A percentile compares a stretch with the other conserved stretches of the same genome.
Conservation (phyloP, 2,888 invertebrate species). For the Carcina quercana region DNA sequence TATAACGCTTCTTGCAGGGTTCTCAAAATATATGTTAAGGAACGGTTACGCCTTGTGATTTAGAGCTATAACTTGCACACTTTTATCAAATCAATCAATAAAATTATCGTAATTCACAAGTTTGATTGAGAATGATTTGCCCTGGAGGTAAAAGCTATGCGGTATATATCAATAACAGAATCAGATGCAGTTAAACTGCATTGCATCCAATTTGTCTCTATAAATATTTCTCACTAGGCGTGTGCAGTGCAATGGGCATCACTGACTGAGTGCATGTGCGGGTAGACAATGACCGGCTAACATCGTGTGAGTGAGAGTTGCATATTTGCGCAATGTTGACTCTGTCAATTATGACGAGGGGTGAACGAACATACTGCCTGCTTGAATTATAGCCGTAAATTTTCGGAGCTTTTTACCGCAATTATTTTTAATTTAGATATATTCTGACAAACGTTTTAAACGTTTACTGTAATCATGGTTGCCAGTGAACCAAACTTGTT, state of each 20-base stretch:
- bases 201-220: slow-evolving; percentile 26
- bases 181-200: slow-evolving; percentile 17
- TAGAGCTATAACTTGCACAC: no score
- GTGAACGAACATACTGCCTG: no score
- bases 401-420: no score
- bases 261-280: slow-evolving; percentile 28
- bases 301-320: slow-evolving; percentile 30
- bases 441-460: no score
- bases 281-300: slow-evolving; percentile 41
- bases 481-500: no score
- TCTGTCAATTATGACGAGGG: slow-evolving; percentile 23
- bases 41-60: no score
- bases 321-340: slow-evolving; percentile 32
- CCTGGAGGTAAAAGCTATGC: slow-evolving; percentile 2
- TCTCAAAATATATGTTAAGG: no score
- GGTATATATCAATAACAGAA: slow-evolving; percentile 11
- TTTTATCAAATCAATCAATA: background rate
- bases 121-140: background rate
- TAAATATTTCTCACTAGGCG: slow-evolving; percentile 19
- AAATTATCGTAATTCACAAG: background rate
- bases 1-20: no score
- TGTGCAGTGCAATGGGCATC: slow-evolving; percentile 2
- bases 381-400: no score
- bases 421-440: no score
- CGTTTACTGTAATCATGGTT: no score